Evolutionary conservation across 2,113 vertebrate genomes (phyloP).

Genomic region (Lophotis ruficrista): DNA sequence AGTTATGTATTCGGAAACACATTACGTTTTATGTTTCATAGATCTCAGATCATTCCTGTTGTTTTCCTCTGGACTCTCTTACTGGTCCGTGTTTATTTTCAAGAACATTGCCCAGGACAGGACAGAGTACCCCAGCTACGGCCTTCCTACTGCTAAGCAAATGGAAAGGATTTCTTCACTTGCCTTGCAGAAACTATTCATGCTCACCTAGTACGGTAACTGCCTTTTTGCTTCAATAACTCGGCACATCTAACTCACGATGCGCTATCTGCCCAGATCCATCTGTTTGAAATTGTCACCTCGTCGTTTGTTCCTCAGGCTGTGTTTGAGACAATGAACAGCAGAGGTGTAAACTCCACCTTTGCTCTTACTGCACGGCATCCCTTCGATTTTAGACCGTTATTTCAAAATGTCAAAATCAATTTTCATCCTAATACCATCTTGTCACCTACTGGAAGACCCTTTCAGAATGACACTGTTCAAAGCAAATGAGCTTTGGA

Average conservation of each 20-base stretch:
- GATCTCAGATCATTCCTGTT: background rate
- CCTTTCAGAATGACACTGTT: background rate
- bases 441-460: background rate
- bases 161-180: background rate
- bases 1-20: background rate
- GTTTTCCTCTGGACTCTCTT: background rate
- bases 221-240: background rate
- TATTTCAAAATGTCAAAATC: background rate
- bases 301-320: background rate
- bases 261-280: background rate
- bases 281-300: background rate
- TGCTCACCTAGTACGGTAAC: background rate
- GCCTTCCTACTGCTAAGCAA: background rate
- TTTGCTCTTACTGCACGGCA: background rate
- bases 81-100: background rate
- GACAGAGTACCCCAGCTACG: background rate
- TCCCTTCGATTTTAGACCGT: background rate
- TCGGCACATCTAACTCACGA: background rate
- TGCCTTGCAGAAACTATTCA: background rate
- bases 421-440: background rate
- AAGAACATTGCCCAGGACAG: background rate
- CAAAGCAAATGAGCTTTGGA: background rate
- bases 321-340: background rate
- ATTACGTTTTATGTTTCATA: background rate
- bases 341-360: background rate